These are phyloP conservation scores for Euproctis similis DNA, from an alignment of 2,888 invertebrate genomes.

Conservation along the genomic window DNA sequence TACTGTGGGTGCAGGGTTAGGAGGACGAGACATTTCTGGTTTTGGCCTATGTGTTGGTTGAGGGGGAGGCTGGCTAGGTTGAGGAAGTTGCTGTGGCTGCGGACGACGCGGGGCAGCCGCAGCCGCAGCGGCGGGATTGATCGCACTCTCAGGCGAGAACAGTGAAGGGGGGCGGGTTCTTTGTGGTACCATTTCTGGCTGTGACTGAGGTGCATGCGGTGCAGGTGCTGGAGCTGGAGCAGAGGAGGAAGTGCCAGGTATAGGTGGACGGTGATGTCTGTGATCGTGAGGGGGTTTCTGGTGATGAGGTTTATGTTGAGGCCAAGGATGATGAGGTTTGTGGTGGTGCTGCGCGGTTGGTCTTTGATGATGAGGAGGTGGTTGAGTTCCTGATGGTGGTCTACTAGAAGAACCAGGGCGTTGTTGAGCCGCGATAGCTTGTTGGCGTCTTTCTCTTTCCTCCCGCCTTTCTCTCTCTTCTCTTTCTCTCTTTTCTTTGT, in stretches of 20 bases:
- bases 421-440: conserved; percentile 24
- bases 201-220: conserved; percentile 22
- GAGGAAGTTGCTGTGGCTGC: conserved; percentile 27
- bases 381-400: conserved; percentile 34
- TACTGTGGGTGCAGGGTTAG: conserved; percentile 40
- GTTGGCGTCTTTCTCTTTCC: conserved; percentile 44
- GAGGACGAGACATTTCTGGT: conserved; percentile 15
- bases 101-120: conserved; percentile 40
- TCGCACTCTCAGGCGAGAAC: conserved; percentile 79
- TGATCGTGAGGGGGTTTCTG: conserved; percentile 54
- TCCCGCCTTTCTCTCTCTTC: conserved; percentile 70
- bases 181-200: conserved; percentile 32
- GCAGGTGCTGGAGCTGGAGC: conserved; percentile 21
- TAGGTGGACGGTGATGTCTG: conserved; percentile 48
- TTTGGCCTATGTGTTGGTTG: conserved; percentile 26
- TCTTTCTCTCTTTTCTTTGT: conserved; percentile 79
- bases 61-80: conserved; percentile 27
- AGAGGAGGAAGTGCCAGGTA: conserved; percentile 29
- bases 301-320: conserved; percentile 52
- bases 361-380: conserved; percentile 32
- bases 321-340: conserved; percentile 48
- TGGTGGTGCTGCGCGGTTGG: conserved; percentile 38
- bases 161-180: conserved; percentile 75
- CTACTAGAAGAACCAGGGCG: conserved; percentile 22
- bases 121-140: conserved; percentile 65